A percentile compares a stretch with the other conserved stretches of the same genome.
Evolutionary conservation across 2,797 vertebrate species (phyloP).

Genomic region (Malurus leucopterus): DNA sequence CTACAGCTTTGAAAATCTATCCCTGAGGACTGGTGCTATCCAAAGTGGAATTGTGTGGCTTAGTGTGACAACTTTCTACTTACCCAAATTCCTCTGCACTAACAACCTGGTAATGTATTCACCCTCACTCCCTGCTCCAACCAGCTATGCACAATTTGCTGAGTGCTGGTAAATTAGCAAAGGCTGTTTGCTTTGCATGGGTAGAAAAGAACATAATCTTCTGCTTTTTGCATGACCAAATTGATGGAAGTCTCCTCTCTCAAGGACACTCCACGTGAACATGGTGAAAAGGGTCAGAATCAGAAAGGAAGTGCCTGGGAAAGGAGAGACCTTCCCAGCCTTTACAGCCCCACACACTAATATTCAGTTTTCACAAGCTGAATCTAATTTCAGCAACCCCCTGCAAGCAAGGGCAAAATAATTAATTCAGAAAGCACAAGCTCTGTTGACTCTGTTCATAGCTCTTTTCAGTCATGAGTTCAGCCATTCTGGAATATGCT

Average conservation of each 20-base stretch:
- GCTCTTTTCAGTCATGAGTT: neutral
- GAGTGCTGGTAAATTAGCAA: neutral
- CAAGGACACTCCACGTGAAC: neutral
- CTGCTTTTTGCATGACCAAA: neutral
- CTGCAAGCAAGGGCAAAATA: neutral
- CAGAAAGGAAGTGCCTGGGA: neutral
- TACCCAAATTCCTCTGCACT: neutral
- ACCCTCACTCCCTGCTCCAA: neutral
- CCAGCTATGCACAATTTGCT: neutral
- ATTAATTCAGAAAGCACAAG: neutral
- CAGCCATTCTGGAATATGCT: neutral
- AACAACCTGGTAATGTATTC: neutral
- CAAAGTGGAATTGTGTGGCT: neutral
- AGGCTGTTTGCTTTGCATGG: neutral
- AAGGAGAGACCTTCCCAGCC: neutral
- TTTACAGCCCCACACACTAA: neutral
- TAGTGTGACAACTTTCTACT: neutral
- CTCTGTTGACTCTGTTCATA: neutral
- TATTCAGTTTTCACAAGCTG: neutral
- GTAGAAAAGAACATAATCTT: neutral
- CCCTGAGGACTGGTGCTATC: neutral
- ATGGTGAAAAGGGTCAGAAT: neutral
- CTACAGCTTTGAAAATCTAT: slow-evolving; percentile 2
- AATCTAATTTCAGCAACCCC: neutral
- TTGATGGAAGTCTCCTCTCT: neutral